Evolutionary conservation across 2,113 vertebrate species (phyloP), one percentile per base, ranked within the genome.

Genomic region (Phrynosoma blainvillii): DNA sequence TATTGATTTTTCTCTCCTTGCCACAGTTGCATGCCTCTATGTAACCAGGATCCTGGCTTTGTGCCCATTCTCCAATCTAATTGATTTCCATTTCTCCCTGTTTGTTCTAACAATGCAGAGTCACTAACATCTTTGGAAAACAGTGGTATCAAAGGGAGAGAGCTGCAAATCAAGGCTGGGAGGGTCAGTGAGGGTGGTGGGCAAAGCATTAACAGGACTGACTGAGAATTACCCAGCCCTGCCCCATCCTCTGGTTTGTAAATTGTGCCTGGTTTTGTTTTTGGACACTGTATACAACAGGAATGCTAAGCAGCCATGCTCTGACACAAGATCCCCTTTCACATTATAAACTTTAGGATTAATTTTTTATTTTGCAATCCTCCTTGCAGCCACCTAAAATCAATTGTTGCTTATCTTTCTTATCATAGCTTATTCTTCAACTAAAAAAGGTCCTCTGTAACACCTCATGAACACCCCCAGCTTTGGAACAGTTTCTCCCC

Each of bases 151-250:
- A 9, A 79, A 40, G 10, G 16, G 47, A 79, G 73, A 18, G 85
- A 4, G 9, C 36, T 84, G 78, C 54, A 88, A 25, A 89, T 81
- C 59, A 89, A 20, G 65, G 54, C 32, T 56, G 42, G 62, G 76
- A 11, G 25, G 2, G 2, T 62, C 14, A 0, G n/a, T 27, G 30
- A 2, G 2, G 0, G 21, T 32, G 1, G 1, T 0, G 2, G 23
- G 30, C 2, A 20, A 16, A 56, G 40, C 42, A 21, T 6, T n/a
- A 62, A 62, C 59, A 78, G 81, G 25, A 73, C 23, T 47, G 32
- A 75, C 10, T 81, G 3, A 36, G 56, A 1, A 13, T 20, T 32
- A 32, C 13, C 13, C 30, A 65, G 30, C 16, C 4, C 11, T 54
- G 52, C 59, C 23, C 21, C 1, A 5, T 5, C 16, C 42, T 76